Base-by-base conservation (phyloP, 2,797 vertebrate species). In the Onychomys arenicola region DNA sequence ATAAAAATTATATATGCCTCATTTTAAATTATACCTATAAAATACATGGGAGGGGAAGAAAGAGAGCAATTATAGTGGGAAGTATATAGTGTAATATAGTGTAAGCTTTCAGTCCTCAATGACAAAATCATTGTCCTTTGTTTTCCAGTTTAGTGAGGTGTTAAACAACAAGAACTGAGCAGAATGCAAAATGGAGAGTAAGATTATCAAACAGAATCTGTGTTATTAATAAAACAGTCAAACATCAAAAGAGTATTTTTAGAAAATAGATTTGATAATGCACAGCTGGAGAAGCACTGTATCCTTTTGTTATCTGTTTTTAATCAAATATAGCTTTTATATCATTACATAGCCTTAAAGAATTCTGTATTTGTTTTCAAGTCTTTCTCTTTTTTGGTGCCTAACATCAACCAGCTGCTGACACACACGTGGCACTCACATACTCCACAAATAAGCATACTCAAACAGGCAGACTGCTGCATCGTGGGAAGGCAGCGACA, bases 1-100 rank as follows among this genome's bases (percentile, higher is more conserved):
- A 90, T 80, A 61, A 81, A 34, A 90, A 67, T 37, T 90, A 91
- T 5, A 46, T 19, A 83, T 43, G 23, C 25, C 91, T 81, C 90
- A 92, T 59, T 90, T 96, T 71, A 96, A 96, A 85, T 71, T 86
- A 92, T 40, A 2, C 46, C 43, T 89, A 89, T 67, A 96, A 92
- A 93, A 23, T 27, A 83, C 5, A 94, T 14, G 11, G 8, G 0
- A 89, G 90, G 85, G 82, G n/a, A 89, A 86, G 2, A 96, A 85
- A 77, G 14, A 77, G 69, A 25, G 37, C 73, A 83, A 88, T 81
- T 81, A 86, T 59, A 63, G 57, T 23, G 93, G 3, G 52, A 52
- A 52, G 52, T 14, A 52, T 52, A 52, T 52, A 52, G 52, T 52
- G 49, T 52, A 52, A 52, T 52, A 12, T 14, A 52, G 49, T 52